phyloP scores from a whole-genome alignment of 2,888 invertebrate species.

The Lysandra bellargus region DNA sequence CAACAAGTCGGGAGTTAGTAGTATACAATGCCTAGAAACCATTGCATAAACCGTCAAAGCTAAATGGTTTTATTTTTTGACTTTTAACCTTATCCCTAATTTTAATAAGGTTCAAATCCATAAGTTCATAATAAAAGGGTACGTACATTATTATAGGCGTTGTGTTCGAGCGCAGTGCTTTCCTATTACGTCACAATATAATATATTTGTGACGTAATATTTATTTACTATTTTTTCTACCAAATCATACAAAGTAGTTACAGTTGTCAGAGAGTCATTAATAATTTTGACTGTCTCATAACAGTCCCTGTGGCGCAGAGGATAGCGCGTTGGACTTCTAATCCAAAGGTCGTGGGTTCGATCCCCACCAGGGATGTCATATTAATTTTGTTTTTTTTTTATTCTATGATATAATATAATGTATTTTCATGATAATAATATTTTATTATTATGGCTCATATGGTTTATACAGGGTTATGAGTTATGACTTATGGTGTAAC shows the following conservation, averaged over 20 bases:
- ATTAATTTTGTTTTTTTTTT: conserved; percentile 38
- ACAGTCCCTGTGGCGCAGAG: conserved; percentile 91
- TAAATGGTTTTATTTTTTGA: too few relatives aligned
- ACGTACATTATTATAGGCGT: neutral
- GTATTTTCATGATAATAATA: too few relatives aligned
- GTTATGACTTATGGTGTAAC: too few relatives aligned
- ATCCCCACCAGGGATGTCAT: conserved; percentile 89
- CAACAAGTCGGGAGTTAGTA: too few relatives aligned
- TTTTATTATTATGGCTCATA: too few relatives aligned
- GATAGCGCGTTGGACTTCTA: conserved; percentile 95
- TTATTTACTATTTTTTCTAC: neutral
- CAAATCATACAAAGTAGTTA: neutral
- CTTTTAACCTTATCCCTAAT: too few relatives aligned
- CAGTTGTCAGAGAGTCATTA: neutral
- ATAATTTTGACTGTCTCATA: conserved; percentile 48
- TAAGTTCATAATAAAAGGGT: neutral
- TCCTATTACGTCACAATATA: neutral
- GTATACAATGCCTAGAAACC: too few relatives aligned
- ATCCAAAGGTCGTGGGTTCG: conserved; percentile 94
- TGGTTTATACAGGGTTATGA: too few relatives aligned
- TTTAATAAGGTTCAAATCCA: too few relatives aligned
- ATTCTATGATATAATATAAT: neutral
- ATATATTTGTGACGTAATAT: neutral
- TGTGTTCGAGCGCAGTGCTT: neutral
- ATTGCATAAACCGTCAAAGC: too few relatives aligned